These are phyloP conservation scores for Danio choprae DNA, from an alignment of 2,797 vertebrate genomes.

Conservation along the genomic window DNA sequence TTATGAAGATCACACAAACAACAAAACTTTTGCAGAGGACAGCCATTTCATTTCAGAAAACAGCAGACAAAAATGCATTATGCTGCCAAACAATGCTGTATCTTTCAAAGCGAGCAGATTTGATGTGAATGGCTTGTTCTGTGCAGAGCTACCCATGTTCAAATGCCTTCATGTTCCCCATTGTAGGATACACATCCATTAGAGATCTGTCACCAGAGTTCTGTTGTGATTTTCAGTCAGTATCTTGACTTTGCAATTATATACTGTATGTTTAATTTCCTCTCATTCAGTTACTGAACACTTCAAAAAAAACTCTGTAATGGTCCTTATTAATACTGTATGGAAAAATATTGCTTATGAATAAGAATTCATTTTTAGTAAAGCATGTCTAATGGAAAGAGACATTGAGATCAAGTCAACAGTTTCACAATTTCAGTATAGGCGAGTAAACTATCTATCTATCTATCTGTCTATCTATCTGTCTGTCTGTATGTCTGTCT, in stretches of 20 bases:
- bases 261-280: neutral
- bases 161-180: conserved; percentile 5
- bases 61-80: neutral
- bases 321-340: neutral
- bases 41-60: neutral
- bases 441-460: too few species aligned
- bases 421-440: neutral
- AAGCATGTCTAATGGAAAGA: neutral
- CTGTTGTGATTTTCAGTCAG: neutral
- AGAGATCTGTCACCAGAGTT: neutral
- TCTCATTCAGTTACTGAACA: conserved; percentile 37
- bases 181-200: neutral
- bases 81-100: neutral
- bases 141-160: neutral
- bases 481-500: too few species aligned
- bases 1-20: neutral
- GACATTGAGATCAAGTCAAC: neutral
- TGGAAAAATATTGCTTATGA: neutral
- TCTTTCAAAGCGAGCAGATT: conserved; percentile 11
- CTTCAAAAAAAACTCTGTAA: neutral
- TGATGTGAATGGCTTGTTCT: neutral
- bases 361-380: neutral
- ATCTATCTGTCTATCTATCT: too few species aligned
- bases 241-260: neutral
- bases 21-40: neutral